Percentiles rank a stretch among this genome's conserved stretches.
Conservation (phyloP, 2,888 invertebrate species). For the Didymodactylos carnosus region DNA sequence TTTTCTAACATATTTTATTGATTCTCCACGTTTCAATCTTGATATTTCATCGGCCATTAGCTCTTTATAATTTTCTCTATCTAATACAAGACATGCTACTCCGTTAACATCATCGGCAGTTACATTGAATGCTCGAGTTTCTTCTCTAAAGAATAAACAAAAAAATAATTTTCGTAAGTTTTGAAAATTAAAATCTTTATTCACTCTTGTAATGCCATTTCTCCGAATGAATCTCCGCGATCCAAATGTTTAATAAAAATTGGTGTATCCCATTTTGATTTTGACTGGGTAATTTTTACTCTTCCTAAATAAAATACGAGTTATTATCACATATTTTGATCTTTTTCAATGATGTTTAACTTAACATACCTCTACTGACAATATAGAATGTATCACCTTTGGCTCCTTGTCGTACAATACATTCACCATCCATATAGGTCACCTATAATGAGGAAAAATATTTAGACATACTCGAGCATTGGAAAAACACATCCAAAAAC, state of each 20-base stretch:
- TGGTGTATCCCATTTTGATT: slow-evolving; percentile 46
- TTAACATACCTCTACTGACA: slow-evolving; percentile 49
- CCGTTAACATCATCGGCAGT: slow-evolving; percentile 78
- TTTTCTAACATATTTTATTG: slow-evolving; percentile 2
- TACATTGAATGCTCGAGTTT: slow-evolving; percentile 82
- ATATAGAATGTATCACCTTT: slow-evolving; percentile 92
- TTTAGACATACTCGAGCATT: too few relatives aligned
- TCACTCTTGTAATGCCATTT: slow-evolving; percentile 52
- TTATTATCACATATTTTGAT: not conserved
- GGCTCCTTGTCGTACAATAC: slow-evolving; percentile 82
- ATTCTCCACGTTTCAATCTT: not conserved
- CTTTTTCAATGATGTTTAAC: too few relatives aligned
- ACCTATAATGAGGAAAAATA: too few relatives aligned
- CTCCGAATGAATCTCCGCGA: slow-evolving; percentile 92
- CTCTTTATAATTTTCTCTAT: slow-evolving; percentile 46
- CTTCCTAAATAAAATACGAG: slow-evolving; percentile 41
- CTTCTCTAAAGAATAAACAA: slow-evolving; percentile 61
- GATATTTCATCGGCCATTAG: slow-evolving; percentile 11
- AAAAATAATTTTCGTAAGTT: not conserved
- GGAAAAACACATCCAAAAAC: too few relatives aligned
- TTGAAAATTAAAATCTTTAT: not conserved
- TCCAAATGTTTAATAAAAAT: slow-evolving; percentile 67
- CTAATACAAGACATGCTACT: slow-evolving; percentile 79
- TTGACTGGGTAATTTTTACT: slow-evolving; percentile 78
- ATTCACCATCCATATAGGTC: slow-evolving; percentile 75